These are phyloP conservation scores for Dolichotis patagonum DNA, from an alignment of 2,113 vertebrate species.

Conservation along the genomic window DNA sequence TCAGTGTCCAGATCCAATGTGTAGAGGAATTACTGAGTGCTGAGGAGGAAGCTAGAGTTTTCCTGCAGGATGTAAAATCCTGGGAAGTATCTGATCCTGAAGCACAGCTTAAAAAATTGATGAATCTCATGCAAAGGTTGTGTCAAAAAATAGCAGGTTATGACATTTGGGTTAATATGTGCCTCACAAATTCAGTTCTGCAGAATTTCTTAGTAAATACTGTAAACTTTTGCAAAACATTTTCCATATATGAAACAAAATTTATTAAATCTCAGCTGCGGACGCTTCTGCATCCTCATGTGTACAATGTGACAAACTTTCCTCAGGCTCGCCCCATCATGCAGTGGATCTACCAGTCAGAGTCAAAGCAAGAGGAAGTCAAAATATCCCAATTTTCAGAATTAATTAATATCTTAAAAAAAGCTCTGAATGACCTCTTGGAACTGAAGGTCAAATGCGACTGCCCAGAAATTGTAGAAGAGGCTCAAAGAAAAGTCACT, in stretches of 20 bases:
- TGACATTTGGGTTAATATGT: constrained; percentile 71
- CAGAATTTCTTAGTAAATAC: constrained; percentile 78
- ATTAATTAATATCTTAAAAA: constrained; percentile 35
- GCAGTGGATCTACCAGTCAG: constrained; percentile 69
- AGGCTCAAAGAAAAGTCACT: constrained; percentile 74
- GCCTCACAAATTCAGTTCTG: constrained; percentile 72
- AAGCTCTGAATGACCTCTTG: constrained; percentile 33
- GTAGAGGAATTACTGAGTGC: neutral
- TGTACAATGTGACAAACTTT: constrained; percentile 10
- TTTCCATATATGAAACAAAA: neutral
- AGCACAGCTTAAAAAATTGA: constrained; percentile 23
- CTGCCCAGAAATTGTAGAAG: neutral
- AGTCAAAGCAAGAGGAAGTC: neutral
- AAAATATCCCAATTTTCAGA: constrained; percentile 55
- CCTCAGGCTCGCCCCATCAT: too few species aligned
- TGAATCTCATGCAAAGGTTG: constrained; percentile 66
- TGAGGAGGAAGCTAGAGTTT: neutral
- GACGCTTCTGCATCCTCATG: neutral
- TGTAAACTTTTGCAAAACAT: neutral
- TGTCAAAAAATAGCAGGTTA: constrained; percentile 10
- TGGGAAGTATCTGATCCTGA: neutral
- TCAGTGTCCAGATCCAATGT: neutral
- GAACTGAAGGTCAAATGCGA: neutral
- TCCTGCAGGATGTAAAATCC: neutral
- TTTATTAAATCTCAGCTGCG: constrained; percentile 59